phyloP scores from a whole-genome alignment of 2,113 vertebrate species.

The Eclectus roratus region DNA sequence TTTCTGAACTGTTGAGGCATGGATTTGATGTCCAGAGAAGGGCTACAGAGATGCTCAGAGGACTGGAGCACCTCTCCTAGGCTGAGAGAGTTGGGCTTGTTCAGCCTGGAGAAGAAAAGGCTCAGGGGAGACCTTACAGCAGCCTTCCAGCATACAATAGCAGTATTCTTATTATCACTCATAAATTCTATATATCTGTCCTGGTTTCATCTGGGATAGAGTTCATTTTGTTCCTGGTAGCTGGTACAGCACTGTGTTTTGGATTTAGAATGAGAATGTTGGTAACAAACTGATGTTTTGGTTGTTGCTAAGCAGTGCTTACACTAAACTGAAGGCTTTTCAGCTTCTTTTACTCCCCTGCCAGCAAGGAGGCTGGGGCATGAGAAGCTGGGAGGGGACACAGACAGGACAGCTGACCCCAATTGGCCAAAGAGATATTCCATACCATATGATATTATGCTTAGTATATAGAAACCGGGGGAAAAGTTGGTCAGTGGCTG shows the following conservation, averaged over 20 bases:
- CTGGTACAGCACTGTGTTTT: background rate
- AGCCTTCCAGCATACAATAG: background rate
- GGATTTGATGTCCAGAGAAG: background rate
- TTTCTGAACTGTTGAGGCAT: background rate
- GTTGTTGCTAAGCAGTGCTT: background rate
- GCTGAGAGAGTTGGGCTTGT: background rate
- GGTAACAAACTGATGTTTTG: background rate
- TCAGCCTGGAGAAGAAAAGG: background rate
- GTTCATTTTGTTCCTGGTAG: background rate
- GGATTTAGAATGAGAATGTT: background rate
- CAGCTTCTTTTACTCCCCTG: background rate
- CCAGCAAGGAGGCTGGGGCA: background rate
- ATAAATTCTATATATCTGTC: background rate
- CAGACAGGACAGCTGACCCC: background rate
- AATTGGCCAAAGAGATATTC: background rate
- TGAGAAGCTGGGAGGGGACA: background rate
- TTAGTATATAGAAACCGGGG: background rate
- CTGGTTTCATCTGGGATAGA: background rate
- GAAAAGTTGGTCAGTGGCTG: background rate
- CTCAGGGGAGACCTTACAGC: background rate
- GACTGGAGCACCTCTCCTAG: background rate
- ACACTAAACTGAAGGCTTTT: background rate
- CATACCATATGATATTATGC: background rate
- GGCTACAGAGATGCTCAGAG: background rate
- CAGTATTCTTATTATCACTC: background rate